phyloP scores from a whole-genome alignment of 1,140 invertebrate genomes.

The Chlorops oryzae region DNA sequence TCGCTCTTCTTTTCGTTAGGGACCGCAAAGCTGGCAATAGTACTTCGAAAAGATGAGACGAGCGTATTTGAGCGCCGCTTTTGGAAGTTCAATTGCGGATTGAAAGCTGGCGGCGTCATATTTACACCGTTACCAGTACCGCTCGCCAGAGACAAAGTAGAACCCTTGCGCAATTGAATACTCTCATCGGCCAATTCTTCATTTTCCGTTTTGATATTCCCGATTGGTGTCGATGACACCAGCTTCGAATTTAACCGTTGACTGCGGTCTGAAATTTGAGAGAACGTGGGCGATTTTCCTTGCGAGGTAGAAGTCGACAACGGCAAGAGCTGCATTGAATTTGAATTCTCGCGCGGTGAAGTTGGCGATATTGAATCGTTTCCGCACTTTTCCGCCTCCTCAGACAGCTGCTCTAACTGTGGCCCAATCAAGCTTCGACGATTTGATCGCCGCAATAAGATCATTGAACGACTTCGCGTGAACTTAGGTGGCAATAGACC shows the following conservation, averaged over 20 bases:
- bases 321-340: neutral
- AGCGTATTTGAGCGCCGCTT: conserved; percentile 37
- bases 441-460: conserved; percentile 34
- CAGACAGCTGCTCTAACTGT: conserved; percentile 41
- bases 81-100: conserved; percentile 37
- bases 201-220: too few species aligned
- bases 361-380: conserved; percentile 32
- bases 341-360: conserved; percentile 36
- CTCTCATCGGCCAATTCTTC: neutral
- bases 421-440: conserved; percentile 41
- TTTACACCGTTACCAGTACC: conserved; percentile 11
- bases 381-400: conserved; percentile 36
- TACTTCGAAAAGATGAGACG: conserved; percentile 35
- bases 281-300: conserved; percentile 7
- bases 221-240: conserved; percentile 7
- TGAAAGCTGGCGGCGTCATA: conserved; percentile 7
- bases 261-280: neutral
- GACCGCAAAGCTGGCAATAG: conserved; percentile 21
- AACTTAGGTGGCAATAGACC: conserved; percentile 32
- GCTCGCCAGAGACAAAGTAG: conserved; percentile 20
- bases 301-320: neutral
- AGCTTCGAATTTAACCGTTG: conserved; percentile 11
- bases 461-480: conserved; percentile 44
- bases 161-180: conserved; percentile 5
- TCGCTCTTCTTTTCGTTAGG: conserved; percentile 33